phyloP scores from a whole-genome alignment of 2,113 vertebrate genomes.

The Brienomyrus brachyistius region DNA sequence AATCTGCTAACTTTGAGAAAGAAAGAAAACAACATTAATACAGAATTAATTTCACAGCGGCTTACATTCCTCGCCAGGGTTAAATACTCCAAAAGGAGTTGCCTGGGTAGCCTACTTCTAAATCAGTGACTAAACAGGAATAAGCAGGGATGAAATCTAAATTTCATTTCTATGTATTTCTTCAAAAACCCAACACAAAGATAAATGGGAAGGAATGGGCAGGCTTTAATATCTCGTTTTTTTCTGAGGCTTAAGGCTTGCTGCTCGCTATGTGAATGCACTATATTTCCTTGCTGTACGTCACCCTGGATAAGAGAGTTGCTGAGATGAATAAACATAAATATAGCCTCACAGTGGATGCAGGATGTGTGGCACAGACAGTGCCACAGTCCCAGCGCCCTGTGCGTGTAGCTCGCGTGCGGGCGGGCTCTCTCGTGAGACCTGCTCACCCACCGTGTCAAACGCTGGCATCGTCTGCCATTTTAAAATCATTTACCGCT shows the following conservation, averaged over 20 bases:
- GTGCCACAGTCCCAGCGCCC: not conserved
- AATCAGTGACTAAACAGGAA: conserved; percentile 34
- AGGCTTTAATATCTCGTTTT: not conserved
- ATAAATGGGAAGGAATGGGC: not conserved
- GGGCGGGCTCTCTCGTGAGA: not conserved
- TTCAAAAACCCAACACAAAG: not conserved
- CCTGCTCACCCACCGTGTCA: not conserved
- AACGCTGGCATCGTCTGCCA: not conserved
- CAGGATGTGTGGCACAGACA: not conserved
- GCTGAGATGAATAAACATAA: not conserved
- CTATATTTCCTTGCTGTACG: not conserved
- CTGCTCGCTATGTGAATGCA: not conserved
- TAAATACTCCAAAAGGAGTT: conserved; percentile 27
- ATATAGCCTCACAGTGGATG: not conserved
- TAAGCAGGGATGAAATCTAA: conserved; percentile 16
- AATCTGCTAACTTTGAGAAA: conserved; percentile 22
- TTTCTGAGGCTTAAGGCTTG: not conserved
- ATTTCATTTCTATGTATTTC: not conserved
- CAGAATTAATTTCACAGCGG: conserved; percentile 30
- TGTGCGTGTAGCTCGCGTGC: too few species aligned
- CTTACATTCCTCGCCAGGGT: conserved; percentile 13
- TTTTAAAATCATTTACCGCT: conserved; percentile 2
- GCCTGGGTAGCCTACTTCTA: conserved; percentile 36
- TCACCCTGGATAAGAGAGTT: not conserved
- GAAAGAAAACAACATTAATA: conserved; percentile 28